Percentiles rank a stretch among this genome's conserved stretches.
Conservation (phyloP, 1,140 invertebrate species). For the Drosophila nannoptera region DNA sequence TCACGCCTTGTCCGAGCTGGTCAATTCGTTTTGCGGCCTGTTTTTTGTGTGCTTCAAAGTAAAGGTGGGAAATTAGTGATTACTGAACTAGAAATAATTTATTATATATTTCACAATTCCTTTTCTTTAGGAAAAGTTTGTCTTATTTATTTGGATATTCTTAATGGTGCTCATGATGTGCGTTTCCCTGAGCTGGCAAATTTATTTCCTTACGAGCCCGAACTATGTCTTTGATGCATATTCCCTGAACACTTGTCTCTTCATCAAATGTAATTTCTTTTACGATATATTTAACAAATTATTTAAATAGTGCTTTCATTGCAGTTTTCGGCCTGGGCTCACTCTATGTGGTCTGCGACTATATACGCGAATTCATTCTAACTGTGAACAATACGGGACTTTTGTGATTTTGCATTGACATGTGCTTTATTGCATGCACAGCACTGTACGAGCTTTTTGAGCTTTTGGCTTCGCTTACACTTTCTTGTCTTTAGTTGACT, state of each 20-base stretch:
- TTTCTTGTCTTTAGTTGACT: background rate
- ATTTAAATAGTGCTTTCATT: background rate
- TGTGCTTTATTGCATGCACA: background rate
- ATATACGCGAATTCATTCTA: constrained; percentile 2
- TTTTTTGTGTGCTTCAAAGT: constrained; percentile 16
- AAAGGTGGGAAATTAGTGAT: constrained; percentile 11
- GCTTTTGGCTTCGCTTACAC: background rate
- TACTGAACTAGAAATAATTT: background rate
- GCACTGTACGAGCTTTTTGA: background rate
- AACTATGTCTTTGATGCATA: constrained; percentile 6
- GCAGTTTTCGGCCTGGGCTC: constrained; percentile 15
- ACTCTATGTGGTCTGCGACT: constrained; percentile 23
- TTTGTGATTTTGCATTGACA: background rate
- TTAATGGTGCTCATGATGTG: background rate
- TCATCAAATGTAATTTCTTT: constrained; percentile 14
- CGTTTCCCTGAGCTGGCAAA: constrained; percentile 1
- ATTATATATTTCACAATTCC: background rate
- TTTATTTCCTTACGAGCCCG: background rate
- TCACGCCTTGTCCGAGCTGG: background rate
- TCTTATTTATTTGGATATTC: constrained; percentile 11
- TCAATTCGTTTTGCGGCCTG: constrained; percentile 23
- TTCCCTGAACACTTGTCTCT: constrained; percentile 22
- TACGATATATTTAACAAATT: background rate
- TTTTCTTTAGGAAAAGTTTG: background rate
- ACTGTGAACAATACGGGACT: background rate